Evolutionary conservation across 2,113 vertebrate genomes (phyloP).

Genomic region (Mus spicilegus): DNA sequence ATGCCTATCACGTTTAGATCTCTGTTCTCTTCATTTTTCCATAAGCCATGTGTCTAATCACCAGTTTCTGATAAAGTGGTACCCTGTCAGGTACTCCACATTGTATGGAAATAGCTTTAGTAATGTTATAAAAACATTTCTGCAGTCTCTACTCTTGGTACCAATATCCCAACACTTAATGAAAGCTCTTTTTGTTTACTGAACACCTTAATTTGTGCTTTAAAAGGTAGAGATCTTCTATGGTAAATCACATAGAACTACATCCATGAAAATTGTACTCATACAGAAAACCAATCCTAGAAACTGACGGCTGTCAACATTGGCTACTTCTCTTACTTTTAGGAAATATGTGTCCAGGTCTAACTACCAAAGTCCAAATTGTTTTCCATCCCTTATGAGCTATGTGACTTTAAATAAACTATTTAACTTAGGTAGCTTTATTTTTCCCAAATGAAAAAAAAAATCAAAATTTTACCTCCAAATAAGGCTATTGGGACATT

Average conservation of each 20-base stretch:
- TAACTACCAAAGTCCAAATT: neutral
- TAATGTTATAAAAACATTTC: neutral
- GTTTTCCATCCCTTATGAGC: neutral
- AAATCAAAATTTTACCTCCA: neutral
- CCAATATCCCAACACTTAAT: neutral
- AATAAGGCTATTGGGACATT: neutral
- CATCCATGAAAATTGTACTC: neutral
- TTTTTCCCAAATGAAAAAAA: neutral
- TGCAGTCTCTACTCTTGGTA: neutral
- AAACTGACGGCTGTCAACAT: neutral
- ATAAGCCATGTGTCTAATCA: neutral
- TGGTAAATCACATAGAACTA: neutral
- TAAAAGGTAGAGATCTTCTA: neutral
- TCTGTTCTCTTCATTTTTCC: neutral
- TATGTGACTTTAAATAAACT: neutral
- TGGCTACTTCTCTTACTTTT: neutral
- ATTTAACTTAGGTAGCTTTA: neutral
- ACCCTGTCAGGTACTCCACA: neutral
- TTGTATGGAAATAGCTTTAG: neutral
- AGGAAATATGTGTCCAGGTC: neutral
- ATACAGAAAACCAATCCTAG: neutral
- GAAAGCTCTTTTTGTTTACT: neutral
- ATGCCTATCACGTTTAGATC: neutral
- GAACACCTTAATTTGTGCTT: neutral
- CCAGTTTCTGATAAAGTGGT: neutral